A percentile compares a stretch with the other conserved stretches of the same genome.
These are phyloP conservation scores for Trichogramma evanescens DNA, from an alignment of 2,888 invertebrate species.

Conservation along the genomic window DNA sequence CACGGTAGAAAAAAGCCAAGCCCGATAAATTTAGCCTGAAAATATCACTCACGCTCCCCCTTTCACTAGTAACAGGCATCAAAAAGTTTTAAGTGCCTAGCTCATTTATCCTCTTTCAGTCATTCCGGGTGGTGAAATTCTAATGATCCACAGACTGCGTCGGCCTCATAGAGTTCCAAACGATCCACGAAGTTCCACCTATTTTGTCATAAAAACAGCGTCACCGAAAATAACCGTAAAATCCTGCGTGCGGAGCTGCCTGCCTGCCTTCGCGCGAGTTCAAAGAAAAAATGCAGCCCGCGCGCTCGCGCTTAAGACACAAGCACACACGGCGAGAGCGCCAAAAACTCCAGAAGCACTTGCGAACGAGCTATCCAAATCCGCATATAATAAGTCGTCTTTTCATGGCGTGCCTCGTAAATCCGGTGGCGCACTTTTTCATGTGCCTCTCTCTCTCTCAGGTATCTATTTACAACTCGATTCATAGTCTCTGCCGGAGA, in stretches of 20 bases:
- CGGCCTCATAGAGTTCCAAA: no score
- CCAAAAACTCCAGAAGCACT: slow-evolving; percentile 2
- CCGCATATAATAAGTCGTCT: neutral
- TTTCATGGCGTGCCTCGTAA: slow-evolving; percentile 5
- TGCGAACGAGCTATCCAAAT: slow-evolving; percentile 3
- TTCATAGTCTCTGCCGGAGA: no score
- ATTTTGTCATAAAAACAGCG: no score
- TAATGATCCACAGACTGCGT: slow-evolving; percentile 25
- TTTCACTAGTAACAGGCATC: neutral
- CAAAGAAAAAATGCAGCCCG: no score
- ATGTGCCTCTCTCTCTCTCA: neutral
- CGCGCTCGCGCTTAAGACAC: no score
- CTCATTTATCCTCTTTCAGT: neutral
- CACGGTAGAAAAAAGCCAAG: no score
- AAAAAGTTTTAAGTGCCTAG: slow-evolving; percentile 14
- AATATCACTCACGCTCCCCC: neutral
- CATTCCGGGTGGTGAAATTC: slow-evolving; percentile 2
- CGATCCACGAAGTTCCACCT: no score
- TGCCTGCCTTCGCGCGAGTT: no score
- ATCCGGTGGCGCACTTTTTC: slow-evolving; percentile 7
- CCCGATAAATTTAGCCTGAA: no score
- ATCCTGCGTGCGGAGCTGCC: slow-evolving; percentile 14
- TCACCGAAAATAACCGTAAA: slow-evolving; percentile 29
- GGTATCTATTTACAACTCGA: neutral
- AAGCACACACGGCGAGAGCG: neutral